Evolutionary conservation across 2,113 vertebrate genomes (phyloP), one percentile per base, ranked within the genome.

Genomic region (Edolisoma coerulescens): DNA sequence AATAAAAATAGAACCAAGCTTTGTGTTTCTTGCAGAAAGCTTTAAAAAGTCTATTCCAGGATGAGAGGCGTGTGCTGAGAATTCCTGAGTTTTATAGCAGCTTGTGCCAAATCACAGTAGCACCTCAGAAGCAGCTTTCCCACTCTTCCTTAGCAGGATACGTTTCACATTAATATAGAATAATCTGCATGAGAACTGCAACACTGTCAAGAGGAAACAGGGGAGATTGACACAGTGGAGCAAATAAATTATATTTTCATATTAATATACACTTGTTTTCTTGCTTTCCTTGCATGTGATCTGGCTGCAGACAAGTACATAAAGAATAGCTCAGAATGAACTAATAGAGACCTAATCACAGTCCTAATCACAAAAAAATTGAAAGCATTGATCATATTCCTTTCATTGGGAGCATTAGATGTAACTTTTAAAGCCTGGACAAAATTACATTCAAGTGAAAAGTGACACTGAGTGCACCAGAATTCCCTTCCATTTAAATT

Each of bases 71-170:
- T 60, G 86, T 90, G 73, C 75, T 90, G 73, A 95, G 76, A 87
- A 80, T 57, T 94, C n/a, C 69, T 93, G 28, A 84, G 60, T 49
- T 76, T 89, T 84, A 79, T 14, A 73, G 80, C 77, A 87, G 20
- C 49, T 64, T 64, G 60, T 94, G 87, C 57, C 91, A 96, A 94
- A 79, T 93, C 64, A 82, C 84, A 84, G 60, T 63, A 91, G 16
- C 65, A 82, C 60, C 57, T 89, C 70, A 75, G 47, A 93, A 81
- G 52, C 23, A 93, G 73, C 28, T 21, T 95, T 92, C 83, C 68
- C 61, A 65, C 76, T 91, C 61, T 68, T 78, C 69, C 49, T 89
- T 79, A 79, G 10, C 26, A 95, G 73, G 17, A 94, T 84, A 35
- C 2, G 3, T 87, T 91, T 76, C 49, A 59, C 41, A 82, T 89